Base-by-base conservation (phyloP, 2,797 vertebrate genomes). In the Siniperca scherzeri region DNA sequence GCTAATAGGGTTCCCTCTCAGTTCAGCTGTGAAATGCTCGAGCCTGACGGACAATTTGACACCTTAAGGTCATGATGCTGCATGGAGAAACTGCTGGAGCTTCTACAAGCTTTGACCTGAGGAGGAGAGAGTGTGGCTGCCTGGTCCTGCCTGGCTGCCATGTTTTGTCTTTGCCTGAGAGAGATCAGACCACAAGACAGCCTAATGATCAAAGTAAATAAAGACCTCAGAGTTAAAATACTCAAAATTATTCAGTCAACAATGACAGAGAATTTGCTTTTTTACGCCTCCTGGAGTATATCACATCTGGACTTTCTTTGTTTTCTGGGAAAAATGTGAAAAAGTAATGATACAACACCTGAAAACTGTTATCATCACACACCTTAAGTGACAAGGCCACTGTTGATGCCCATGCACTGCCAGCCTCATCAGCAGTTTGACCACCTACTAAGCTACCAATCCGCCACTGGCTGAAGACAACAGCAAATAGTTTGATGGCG, bases 41-140 rank as follows among this genome's bases (percentile, higher is more conserved):
- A 25, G 61, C 44, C 74, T 78, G 76, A 80, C 44, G 57, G 60
- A 88, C 53, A 50, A 67, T 69, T 64, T 75, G 55, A 77, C 90
- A 88, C 87, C 79, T 90, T 73, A 0, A 72, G 89, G 88, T 91
- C 84, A 88, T 57, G 64, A 85, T 78, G 76, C 30, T n/a, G n/a
- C 9, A 0, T 70, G 19, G 30, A 80, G 65, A 76, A 81, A 70
- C 42, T 22, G 59, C 27, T 46, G 53, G 64, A 81, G 27, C 42
- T 36, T 59, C n/a, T 38, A 1, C 2, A 4, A 61, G 52, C 70
- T 75, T 22, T 61, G 36, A 71, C 48, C 56, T 56, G 48, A 67
- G 46, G 56, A 81, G 69, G 40, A 44, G 0, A 57, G 59, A 46
- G 55, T 36, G 69, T 55, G 36, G 71, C 36, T 74, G 44, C 60